Evolutionary conservation across 2,888 invertebrate species (phyloP), one percentile per base, ranked within the genome.

Genomic region (Scelioninae gen. 1): DNA sequence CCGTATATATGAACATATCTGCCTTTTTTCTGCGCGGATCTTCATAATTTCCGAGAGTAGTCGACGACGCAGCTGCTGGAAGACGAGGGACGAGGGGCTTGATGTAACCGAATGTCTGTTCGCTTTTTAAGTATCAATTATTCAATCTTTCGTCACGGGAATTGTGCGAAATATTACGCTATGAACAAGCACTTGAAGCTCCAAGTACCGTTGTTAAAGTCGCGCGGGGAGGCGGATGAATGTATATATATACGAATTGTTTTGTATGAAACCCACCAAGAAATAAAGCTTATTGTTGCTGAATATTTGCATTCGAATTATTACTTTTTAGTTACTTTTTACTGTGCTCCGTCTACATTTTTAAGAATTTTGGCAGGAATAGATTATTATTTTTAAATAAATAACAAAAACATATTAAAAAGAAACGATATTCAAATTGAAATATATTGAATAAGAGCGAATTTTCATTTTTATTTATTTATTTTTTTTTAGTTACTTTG

Each of bases 51-150:
- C 55, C 58, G 47, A 34, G 43, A 43, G 47, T 47, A 38, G 38
- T 53, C 45, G 23, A 47, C 49, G 31, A 16, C 45, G 47, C 69
- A 56, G 55, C 55, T 56, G 55, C 55, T 9, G 9, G 32, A 2
- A 16, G 16, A 8, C 45, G 65, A 40, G 58, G 58, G 29, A 5
- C 10, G 53, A 31, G 68, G n/a, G 65, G 23, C n/a, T 34, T 11
- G n/a, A 75, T 45, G 72, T 29, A 49, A 72, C 56, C 60, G 58
- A 78, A 63, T 51, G 79, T 72, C 63, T 56, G 40, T 16, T 65
- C 58, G 58, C 66, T 72, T 72, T 71, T 72, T 80, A 62, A 80
- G 74, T 55, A 68, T 80, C 62, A 80, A 80, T 74, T 80, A 74
- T 74, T 80, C 74, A 80, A 74, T 74, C 74, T 68, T 68, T 74